Evolutionary conservation across 2,113 vertebrate genomes (phyloP).

Genomic region (Manacus vitellinus): DNA sequence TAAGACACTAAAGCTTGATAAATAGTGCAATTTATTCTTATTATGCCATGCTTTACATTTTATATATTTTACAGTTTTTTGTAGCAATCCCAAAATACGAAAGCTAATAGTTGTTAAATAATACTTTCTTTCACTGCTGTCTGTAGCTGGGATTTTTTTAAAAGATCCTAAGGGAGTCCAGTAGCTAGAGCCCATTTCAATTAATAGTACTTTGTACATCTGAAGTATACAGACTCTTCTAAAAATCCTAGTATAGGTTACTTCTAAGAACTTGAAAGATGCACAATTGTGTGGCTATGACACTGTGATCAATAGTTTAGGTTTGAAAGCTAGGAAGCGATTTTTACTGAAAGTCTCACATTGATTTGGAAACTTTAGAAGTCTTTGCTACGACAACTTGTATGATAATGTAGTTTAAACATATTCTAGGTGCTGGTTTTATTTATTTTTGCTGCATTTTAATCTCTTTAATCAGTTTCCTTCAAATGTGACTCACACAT

Average conservation of each 20-base stretch:
- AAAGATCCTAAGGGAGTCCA: neutral
- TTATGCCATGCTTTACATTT: neutral
- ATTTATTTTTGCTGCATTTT: neutral
- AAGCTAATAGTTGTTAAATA: neutral
- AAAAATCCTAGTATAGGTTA: neutral
- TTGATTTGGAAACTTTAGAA: neutral
- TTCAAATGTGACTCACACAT: neutral
- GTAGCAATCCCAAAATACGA: neutral
- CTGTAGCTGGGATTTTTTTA: neutral
- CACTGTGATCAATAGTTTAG: neutral
- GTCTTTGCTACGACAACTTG: neutral
- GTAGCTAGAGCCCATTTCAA: neutral
- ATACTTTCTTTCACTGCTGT: neutral
- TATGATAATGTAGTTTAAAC: neutral
- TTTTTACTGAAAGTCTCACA: neutral
- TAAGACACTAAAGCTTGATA: neutral
- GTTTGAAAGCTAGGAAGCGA: neutral
- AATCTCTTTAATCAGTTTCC: neutral
- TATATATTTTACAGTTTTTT: neutral
- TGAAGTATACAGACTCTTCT: neutral
- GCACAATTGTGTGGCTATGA: rapidly evolving
- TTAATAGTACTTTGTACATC: neutral
- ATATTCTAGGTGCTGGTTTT: neutral
- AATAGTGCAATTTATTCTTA: neutral
- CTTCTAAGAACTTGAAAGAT: neutral